Conservation (phyloP, 1,140 invertebrate species). For the Oreohelix idahoensis region DNA sequence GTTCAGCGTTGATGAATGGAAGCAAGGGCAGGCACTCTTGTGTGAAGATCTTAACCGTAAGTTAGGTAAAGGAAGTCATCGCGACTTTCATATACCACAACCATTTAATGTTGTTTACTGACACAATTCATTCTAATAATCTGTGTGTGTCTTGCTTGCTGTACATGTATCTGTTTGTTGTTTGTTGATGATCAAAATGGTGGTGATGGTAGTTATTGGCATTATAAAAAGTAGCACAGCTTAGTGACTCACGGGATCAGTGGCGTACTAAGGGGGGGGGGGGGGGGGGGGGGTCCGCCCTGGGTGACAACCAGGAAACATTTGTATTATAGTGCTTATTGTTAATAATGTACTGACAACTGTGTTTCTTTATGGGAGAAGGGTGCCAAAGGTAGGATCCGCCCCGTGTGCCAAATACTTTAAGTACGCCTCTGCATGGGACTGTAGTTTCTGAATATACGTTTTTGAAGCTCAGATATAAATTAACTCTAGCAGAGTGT, state of each 20-base stretch:
- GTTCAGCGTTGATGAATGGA: conserved; percentile 40
- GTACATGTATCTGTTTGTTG: not conserved
- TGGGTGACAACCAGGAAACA: not conserved
- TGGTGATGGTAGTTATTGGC: not conserved
- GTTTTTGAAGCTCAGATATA: too few species aligned
- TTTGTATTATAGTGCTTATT: not conserved
- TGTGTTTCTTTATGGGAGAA: too few species aligned
- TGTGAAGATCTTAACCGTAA: conserved; percentile 43
- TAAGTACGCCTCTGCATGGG: too few species aligned
- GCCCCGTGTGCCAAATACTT: too few species aligned
- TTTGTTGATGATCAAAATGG: not conserved
- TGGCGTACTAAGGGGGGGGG: too few species aligned
- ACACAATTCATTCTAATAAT: conserved; percentile 6
- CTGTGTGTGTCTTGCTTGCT: not conserved
- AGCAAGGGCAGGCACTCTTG: conserved; percentile 40
- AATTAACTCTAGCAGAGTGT: too few species aligned
- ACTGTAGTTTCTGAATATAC: too few species aligned
- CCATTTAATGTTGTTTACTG: conserved; percentile 13
- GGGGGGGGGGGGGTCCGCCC: too few species aligned
- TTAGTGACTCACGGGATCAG: too few species aligned
- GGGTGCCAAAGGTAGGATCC: too few species aligned
- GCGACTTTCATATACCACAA: conserved; percentile 22
- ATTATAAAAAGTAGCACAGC: too few species aligned
- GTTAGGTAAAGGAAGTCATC: conserved; percentile 36
- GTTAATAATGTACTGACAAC: too few species aligned